These are phyloP conservation scores for Cyphomyrmex costatus DNA, from an alignment of 1,140 invertebrate species.

Conservation along the genomic window DNA sequence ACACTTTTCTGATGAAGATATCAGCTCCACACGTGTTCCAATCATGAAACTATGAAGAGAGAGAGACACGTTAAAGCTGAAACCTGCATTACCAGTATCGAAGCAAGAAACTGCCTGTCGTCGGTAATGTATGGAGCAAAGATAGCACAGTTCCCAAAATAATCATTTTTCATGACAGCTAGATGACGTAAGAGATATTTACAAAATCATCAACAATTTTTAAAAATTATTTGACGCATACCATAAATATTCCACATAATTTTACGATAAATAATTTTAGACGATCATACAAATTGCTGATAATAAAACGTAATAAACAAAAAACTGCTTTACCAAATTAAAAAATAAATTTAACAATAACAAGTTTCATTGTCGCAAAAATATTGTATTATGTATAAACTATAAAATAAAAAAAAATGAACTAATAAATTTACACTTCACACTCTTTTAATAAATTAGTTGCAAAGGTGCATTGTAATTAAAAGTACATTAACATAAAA, in stretches of 20 bases:
- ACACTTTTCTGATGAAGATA: constrained; percentile 3
- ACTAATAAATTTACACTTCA: not conserved
- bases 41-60: not conserved
- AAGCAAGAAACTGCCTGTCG: constrained; percentile 39
- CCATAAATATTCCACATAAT: not conserved
- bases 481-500: not conserved
- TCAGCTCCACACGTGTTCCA: constrained; percentile 59
- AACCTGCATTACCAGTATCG: constrained; percentile 46
- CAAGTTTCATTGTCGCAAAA: not conserved
- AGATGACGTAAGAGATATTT: constrained; percentile 33
- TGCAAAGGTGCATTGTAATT: not conserved
- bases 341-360: constrained; percentile 8
- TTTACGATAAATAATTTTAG: not conserved
- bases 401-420: not conserved
- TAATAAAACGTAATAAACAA: not conserved
- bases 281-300: not conserved
- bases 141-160: constrained; percentile 34
- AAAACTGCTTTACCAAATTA: not conserved
- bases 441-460: not conserved
- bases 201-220: not conserved
- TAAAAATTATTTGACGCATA: not conserved
- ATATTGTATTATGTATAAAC: not conserved
- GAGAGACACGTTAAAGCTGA: constrained; percentile 29
- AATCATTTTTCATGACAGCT: not conserved
- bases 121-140: constrained; percentile 63